Percentiles rank a stretch among this genome's conserved stretches.
Conservation (phyloP, 2,888 invertebrate genomes). For the Heliconius charithonia region DNA sequence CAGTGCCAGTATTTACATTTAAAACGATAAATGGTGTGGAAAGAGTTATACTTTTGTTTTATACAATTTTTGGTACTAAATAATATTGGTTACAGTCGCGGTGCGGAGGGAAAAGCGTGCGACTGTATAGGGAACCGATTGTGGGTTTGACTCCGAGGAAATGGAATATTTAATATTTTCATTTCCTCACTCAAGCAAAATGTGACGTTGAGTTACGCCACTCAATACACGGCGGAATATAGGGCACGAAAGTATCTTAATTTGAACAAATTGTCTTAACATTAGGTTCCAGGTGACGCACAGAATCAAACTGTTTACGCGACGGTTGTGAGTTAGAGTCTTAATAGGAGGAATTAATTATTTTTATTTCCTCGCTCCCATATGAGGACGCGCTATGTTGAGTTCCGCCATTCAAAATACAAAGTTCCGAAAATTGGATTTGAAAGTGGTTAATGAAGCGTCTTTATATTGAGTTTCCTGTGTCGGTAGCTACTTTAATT, state of each 20-base stretch:
- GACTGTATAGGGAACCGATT: neutral
- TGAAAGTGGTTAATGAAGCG: neutral
- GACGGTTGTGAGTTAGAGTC: neutral
- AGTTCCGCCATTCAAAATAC: neutral
- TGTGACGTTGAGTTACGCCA: neutral
- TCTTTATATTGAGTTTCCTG: neutral
- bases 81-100: neutral
- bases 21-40: slow-evolving; percentile 30
- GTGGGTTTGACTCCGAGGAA: neutral
- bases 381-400: neutral
- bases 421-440: neutral
- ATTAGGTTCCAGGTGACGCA: neutral
- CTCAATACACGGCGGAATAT: neutral
- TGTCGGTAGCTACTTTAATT: neutral
- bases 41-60: slow-evolving; percentile 7
- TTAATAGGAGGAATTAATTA: neutral
- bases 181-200: neutral
- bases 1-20: slow-evolving; percentile 13
- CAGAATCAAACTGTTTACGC: neutral
- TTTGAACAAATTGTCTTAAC: neutral
- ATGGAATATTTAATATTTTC: neutral
- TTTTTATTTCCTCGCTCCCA: neutral
- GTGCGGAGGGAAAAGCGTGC: too few species aligned
- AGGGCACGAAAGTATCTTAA: too few species aligned
- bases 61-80: slow-evolving; percentile 7